Conservation (phyloP, 2,797 vertebrate genomes). For the Lepus townsendii region DNA sequence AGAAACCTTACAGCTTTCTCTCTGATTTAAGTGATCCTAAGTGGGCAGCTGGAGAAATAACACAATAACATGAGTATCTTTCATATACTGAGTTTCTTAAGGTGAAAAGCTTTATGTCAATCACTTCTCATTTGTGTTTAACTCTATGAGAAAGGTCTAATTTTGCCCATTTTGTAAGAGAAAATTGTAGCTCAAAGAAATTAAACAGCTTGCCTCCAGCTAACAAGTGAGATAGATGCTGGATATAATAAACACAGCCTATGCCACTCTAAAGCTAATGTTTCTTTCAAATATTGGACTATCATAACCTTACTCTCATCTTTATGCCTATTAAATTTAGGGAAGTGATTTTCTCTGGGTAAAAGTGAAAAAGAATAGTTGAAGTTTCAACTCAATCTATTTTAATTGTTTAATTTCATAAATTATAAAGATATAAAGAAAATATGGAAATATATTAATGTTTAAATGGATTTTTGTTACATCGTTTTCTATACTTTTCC, state of each 20-base stretch:
- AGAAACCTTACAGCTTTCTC: conserved; percentile 56
- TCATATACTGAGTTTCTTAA: neutral
- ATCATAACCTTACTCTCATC: neutral
- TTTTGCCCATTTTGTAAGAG: neutral
- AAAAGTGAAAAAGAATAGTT: neutral
- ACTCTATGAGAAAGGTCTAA: neutral
- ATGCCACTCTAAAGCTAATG: neutral
- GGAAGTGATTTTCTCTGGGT: conserved; percentile 37
- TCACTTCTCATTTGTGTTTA: neutral
- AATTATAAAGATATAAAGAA: neutral
- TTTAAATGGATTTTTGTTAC: neutral
- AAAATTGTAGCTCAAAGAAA: neutral
- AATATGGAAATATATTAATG: neutral
- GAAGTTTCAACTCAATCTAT: neutral
- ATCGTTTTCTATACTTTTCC: neutral
- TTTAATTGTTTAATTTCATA: neutral
- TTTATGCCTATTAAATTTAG: neutral
- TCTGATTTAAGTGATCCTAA: conserved; percentile 14
- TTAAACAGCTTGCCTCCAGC: neutral
- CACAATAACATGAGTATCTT: neutral
- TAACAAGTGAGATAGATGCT: neutral
- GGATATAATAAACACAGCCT: neutral
- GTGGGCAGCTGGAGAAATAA: neutral
- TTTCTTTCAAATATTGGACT: neutral
- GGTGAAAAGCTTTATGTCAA: neutral